Evolutionary conservation across 2,113 vertebrate genomes (phyloP).

Genomic region (Nesoenas mayeri): DNA sequence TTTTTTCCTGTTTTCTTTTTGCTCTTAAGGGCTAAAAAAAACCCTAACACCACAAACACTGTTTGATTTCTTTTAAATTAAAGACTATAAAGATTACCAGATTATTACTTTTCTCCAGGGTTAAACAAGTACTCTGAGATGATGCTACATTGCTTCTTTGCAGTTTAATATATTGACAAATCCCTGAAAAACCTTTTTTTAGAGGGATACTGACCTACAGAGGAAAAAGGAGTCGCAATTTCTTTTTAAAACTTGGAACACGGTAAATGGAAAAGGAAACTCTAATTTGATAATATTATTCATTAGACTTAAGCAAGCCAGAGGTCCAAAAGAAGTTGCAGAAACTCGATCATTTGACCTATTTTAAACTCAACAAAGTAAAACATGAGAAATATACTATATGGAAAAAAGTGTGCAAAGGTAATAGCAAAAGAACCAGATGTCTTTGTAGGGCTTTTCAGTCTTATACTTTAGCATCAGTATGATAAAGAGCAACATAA

Average conservation of each 20-base stretch:
- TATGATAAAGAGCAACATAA: constrained; percentile 38
- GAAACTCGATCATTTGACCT: neutral
- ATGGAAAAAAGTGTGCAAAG: constrained; percentile 19
- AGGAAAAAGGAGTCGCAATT: neutral
- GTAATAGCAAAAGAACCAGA: constrained; percentile 33
- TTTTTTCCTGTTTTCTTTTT: neutral
- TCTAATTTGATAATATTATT: neutral
- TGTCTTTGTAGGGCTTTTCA: constrained; percentile 8
- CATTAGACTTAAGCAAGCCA: neutral
- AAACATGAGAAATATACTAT: neutral
- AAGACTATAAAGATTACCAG: neutral
- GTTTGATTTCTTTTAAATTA: neutral
- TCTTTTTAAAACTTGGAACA: neutral
- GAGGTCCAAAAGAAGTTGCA: neutral
- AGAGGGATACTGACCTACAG: neutral
- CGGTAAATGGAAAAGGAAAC: neutral
- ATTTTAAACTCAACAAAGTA: neutral
- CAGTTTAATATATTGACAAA: neutral
- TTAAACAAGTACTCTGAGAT: neutral
- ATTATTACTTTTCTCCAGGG: neutral
- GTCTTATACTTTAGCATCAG: neutral
- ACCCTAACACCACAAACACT: neutral
- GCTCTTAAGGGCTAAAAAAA: neutral
- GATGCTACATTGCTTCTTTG: neutral
- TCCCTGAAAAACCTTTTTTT: neutral